phyloP scores from a whole-genome alignment of 2,888 invertebrate genomes.

The Drosophila prostipennis region DNA sequence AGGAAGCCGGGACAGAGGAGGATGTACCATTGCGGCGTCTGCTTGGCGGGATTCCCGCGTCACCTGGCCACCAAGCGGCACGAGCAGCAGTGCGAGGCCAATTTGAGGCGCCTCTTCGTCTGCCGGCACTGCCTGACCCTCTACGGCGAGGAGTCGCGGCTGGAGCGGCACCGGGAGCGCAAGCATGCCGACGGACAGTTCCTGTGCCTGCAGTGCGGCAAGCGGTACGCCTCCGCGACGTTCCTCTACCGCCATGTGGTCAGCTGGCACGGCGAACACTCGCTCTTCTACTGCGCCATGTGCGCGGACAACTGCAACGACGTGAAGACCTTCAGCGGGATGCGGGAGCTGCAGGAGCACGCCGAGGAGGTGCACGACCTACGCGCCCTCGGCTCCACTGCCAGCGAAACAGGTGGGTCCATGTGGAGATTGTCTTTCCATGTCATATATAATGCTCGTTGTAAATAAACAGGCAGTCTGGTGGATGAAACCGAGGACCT shows the following conservation, averaged over 20 bases:
- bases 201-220: constrained; percentile 65
- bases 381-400: constrained; percentile 9
- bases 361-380: constrained; percentile 57
- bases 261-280: constrained; percentile 65
- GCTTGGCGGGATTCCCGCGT: constrained; percentile 49
- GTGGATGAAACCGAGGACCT: constrained; percentile 63
- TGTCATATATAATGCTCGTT: no score
- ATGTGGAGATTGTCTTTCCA: no score
- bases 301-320: constrained; percentile 57
- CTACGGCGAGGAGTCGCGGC: constrained; percentile 56
- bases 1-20: constrained; percentile 22
- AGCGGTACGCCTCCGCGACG: constrained; percentile 56
- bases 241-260: constrained; percentile 64
- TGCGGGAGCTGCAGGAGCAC: constrained; percentile 48
- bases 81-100: constrained; percentile 52
- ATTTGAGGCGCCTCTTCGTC: constrained; percentile 46
- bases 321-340: constrained; percentile 51
- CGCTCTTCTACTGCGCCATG: constrained; percentile 66
- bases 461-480: constrained; percentile 32
- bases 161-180: constrained; percentile 54
- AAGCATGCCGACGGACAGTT: constrained; percentile 52
- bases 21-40: constrained; percentile 50
- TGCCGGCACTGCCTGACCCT: constrained; percentile 62
- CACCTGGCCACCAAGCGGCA: constrained; percentile 52
- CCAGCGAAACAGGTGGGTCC: constrained; percentile 11